These are phyloP conservation scores for Leucophenga varia DNA, from an alignment of 1,140 invertebrate genomes.

Conservation along the genomic window DNA sequence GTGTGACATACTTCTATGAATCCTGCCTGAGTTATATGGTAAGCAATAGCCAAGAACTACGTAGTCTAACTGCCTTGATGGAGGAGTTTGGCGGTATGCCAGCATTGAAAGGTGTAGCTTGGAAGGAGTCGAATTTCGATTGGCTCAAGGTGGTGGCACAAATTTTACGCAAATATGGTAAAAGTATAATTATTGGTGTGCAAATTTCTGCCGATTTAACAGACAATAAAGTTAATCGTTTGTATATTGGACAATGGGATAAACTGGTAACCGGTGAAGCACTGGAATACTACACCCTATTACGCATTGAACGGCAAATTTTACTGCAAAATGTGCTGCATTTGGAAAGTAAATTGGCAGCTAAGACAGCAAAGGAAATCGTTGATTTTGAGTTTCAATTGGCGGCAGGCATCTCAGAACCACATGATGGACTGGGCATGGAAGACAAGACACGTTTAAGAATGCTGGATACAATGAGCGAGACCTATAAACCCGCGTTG, in stretches of 20 bases:
- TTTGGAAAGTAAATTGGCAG: slow-evolving; percentile 12
- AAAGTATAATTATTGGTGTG: slow-evolving; percentile 54
- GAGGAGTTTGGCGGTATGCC: slow-evolving; percentile 75
- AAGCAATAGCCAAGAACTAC: slow-evolving; percentile 60
- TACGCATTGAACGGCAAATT: slow-evolving; percentile 6
- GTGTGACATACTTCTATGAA: slow-evolving; percentile 46
- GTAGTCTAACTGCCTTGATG: slow-evolving; percentile 61
- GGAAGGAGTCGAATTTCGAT: slow-evolving; percentile 64
- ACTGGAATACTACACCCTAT: slow-evolving; percentile 6
- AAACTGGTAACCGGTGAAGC: slow-evolving; percentile 15
- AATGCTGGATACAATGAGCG: slow-evolving; percentile 28
- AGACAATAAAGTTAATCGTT: slow-evolving; percentile 34
- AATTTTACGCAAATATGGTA: slow-evolving; percentile 65
- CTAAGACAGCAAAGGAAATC: slow-evolving; percentile 18
- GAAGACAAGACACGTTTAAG: slow-evolving; percentile 27
- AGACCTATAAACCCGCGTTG: slow-evolving; percentile 41
- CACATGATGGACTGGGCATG: slow-evolving; percentile 16
- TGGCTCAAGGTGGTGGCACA: slow-evolving; percentile 66
- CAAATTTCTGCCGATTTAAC: slow-evolving; percentile 24
- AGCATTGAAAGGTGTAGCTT: slow-evolving; percentile 63
- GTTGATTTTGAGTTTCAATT: slow-evolving; percentile 12
- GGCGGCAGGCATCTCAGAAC: slow-evolving; percentile 14
- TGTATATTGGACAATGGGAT: slow-evolving; percentile 37
- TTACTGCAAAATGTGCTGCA: slow-evolving; percentile 26
- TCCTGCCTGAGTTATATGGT: slow-evolving; percentile 52